Percentiles rank a stretch among this genome's conserved stretches.
Evolutionary conservation across 2,113 vertebrate species (phyloP).

Genomic region (Aphyosemion australe): DNA sequence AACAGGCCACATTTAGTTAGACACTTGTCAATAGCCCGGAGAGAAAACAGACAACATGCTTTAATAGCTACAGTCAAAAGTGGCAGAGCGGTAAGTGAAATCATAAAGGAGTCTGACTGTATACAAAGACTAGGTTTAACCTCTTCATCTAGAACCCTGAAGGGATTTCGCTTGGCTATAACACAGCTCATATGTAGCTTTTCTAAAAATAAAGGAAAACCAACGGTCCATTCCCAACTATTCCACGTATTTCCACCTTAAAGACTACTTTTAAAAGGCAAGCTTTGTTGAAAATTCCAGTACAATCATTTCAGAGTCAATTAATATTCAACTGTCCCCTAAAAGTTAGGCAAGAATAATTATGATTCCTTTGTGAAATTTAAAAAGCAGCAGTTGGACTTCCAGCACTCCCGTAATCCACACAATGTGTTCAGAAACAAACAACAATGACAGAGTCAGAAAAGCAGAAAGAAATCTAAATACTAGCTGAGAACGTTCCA

Average conservation of each 20-base stretch:
- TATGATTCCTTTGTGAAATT: not conserved
- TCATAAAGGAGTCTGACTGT: not conserved
- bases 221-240: too few species aligned
- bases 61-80: not conserved
- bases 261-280: too few species aligned
- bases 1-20: constrained; percentile 16
- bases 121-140: not conserved
- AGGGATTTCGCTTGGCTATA: not conserved
- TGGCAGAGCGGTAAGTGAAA: not conserved
- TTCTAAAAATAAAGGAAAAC: not conserved
- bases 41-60: constrained; percentile 25
- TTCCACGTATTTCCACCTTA: too few species aligned
- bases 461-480: constrained; percentile 5
- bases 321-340: too few species aligned
- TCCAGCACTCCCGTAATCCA: not conserved
- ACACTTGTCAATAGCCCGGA: constrained; percentile 33
- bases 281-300: too few species aligned
- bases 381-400: not conserved
- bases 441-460: too few species aligned
- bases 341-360: not conserved
- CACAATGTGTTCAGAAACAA: not conserved
- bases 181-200: not conserved
- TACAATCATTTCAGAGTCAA: too few species aligned
- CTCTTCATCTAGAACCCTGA: not conserved
- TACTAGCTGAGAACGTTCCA: constrained; percentile 26